phyloP scores from a whole-genome alignment of 2,888 invertebrate genomes.

The Chloroclystis v-ata region DNA sequence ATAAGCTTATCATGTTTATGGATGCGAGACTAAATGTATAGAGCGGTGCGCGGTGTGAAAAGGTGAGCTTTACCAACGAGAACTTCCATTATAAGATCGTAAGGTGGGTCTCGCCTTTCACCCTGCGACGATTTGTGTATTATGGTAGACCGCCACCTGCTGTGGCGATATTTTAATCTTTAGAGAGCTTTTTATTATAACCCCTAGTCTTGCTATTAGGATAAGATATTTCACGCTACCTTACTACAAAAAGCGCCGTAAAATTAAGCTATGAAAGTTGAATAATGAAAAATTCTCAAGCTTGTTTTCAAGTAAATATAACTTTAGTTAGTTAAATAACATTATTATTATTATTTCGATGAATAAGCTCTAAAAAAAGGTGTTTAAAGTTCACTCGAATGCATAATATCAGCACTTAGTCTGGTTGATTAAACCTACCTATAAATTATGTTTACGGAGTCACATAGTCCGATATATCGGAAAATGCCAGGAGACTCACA shows the following conservation, averaged over 20 bases:
- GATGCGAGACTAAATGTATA: constrained; percentile 60
- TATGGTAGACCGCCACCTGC: constrained; percentile 12
- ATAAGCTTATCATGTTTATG: constrained; percentile 73
- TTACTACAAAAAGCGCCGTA: not conserved
- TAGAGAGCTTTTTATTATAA: constrained; percentile 1
- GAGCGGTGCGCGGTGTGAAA: constrained; percentile 49
- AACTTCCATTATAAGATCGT: constrained; percentile 53
- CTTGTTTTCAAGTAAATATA: no score
- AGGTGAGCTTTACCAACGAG: constrained; percentile 52
- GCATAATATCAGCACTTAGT: no score
- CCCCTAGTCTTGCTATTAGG: not conserved
- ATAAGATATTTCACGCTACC: not conserved
- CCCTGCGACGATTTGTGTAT: constrained; percentile 34
- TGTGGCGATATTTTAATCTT: constrained; percentile 15
- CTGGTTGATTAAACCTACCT: no score
- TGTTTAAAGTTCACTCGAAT: no score
- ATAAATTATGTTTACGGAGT: no score
- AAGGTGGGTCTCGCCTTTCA: constrained; percentile 42
- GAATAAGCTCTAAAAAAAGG: no score
- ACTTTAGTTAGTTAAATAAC: no score
- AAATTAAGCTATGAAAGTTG: no score
- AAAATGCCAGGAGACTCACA: not conserved
- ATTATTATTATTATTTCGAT: no score
- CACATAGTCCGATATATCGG: no score
- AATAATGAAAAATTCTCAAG: no score